phyloP scores from a whole-genome alignment of 1,140 invertebrate species.

The Eueides isabella region DNA sequence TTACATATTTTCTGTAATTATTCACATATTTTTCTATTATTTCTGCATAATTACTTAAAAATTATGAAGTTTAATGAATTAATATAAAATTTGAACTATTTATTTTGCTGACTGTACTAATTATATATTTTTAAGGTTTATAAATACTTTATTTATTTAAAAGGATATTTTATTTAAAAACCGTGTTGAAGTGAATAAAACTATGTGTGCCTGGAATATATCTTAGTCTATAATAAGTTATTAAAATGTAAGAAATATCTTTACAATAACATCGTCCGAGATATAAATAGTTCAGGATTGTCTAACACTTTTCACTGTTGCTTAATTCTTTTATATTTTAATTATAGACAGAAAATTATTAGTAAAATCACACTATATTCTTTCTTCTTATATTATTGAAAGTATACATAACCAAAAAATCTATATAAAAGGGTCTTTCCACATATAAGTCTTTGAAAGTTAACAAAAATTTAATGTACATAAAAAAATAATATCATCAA shows the following conservation, averaged over 20 bases:
- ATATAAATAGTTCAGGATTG: not conserved
- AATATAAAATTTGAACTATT: not conserved
- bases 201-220: constrained; percentile 14
- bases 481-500: not conserved
- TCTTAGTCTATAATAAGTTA: not conserved
- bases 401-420: not conserved
- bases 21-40: not conserved
- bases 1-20: no score
- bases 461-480: no score
- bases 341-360: not conserved
- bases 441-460: no score
- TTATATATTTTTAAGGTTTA: not conserved
- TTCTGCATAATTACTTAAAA: not conserved
- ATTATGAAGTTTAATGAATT: not conserved
- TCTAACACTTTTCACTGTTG: no score
- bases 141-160: not conserved
- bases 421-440: not conserved
- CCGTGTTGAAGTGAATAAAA: not conserved
- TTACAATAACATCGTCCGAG: not conserved
- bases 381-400: not conserved
- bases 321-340: not conserved
- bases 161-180: constrained; percentile 4
- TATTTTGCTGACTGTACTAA: not conserved
- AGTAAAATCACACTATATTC: not conserved
- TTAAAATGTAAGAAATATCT: not conserved